Base-by-base conservation (phyloP, 2,888 invertebrate species). In the Aphidoletes aphidimyza region DNA sequence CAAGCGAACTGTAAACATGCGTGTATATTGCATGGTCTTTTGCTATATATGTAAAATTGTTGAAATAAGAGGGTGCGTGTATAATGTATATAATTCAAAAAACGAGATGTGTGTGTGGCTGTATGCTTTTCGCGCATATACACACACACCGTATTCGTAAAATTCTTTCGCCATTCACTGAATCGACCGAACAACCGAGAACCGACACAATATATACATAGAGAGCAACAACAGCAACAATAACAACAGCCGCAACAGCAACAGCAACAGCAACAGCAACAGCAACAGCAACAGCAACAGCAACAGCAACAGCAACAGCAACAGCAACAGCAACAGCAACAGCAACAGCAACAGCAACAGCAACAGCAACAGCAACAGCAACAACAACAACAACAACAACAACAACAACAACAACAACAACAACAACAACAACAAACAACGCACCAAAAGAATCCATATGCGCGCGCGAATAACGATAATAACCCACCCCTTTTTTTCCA, bases 401-500 rank as follows among this genome's bases (percentile, higher is more conserved):
- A 39, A 11, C 5, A 39, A 39, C 39, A 39, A 11, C 39, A 39
- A 39, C 39, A 39, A 11, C 39, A 39, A 39, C 39, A 39, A 11
- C 39, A 39, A 39, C 39, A 39, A 11, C 39, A 39, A 39, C 39
- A 39, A 5, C 17, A 30, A 30, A 30, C n/a, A 30, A 69, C 69
- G 69, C 69, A 69, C 54, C 54, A n/a, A 54, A 19, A 22, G 22
- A n/a, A 54, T 11, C 30, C 69, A 26, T 69, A 34, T 69, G 30
- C 30, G 30, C 30, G 69, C 69, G 69, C 69, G 34, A 69, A 69
- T 69, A 69, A 69, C 69, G 69, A 69, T 69, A 69, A 69, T 69
- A 69, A 69, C 69, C 69, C 69, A 69, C 69, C 69, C 69, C 69
- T 69, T 69, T 69, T 69, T 69, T 34, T n/a, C n/a, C 69, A 1